Evolutionary conservation across 2,888 invertebrate genomes (phyloP), one percentile per base, ranked within the genome.

Genomic region (Caenorhabditis sp.): DNA sequence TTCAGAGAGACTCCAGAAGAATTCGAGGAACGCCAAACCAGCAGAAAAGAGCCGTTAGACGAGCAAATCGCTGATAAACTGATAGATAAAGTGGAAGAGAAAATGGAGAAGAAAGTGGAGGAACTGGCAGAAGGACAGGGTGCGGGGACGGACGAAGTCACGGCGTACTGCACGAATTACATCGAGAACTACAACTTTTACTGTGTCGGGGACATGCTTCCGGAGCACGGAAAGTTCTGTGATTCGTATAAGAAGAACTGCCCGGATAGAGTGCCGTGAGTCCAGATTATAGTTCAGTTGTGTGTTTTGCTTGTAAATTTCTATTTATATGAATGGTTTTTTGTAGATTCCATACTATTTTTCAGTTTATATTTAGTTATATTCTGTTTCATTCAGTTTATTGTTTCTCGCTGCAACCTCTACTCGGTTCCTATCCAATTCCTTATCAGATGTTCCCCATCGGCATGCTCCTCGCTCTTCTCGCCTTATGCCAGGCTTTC

Each of bases 131-230:
- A 82, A 35, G 81, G 53, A 15, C 67, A 77, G 51, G 81, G 76
- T 13, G 64, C 64, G 3, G 60, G 60, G 3, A 60, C 44, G 1
- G 69, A 80, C 18, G 80, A 80, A 32, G 83, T 88, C 9, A 68
- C 78, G 11, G 79, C 77, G 9, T 89, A 89, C 71, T 89, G 89
- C 53, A 72, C 76, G 9, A 83, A 84, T 22, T 89, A 87, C 62
- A 74, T 81, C 0, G 89, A 89, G 44, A 89, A 89, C 72, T 89
- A 86, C 78, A 80, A 85, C 40, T 89, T 84, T 51, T 89, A 83
- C 64, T 89, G 89, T 47, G 85, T 79, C 2, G 87, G 85, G 9
- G 86, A 83, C 47, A 77, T 80, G 58, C 51, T 50, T 13, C 82
- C 80, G 8, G 76, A 83, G 18, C 80, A 87, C 65, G 71, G 72